Percentiles rank a stretch among this genome's conserved stretches.
These are phyloP conservation scores for Microchrysa polita DNA, from an alignment of 2,888 invertebrate species.

Conservation along the genomic window DNA sequence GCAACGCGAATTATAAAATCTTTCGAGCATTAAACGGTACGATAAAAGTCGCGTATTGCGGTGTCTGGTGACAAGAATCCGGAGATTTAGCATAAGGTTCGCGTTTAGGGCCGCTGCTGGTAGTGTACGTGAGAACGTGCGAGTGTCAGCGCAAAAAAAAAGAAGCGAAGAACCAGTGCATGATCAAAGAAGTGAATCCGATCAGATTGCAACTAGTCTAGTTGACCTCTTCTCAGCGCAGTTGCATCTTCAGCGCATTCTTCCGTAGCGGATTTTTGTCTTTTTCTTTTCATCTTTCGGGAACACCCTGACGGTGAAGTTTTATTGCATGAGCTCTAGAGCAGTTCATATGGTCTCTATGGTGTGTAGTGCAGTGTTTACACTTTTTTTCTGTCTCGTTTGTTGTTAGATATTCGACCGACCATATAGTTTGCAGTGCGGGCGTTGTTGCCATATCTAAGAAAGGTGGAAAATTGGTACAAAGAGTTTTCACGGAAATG, in stretches of 20 bases:
- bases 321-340: no score
- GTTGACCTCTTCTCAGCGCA: slow-evolving; percentile 30
- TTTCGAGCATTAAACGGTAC: no score
- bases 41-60: no score
- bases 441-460: slow-evolving; percentile 37
- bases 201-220: slow-evolving; percentile 20
- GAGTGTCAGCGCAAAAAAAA: no score
- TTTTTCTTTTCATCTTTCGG: background rate
- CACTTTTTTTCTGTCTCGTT: slow-evolving; percentile 25
- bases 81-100: no score
- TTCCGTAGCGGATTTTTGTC: slow-evolving; percentile 29
- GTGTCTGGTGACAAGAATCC: no score
- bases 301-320: slow-evolving; percentile 21
- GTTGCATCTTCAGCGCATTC: slow-evolving; percentile 35
- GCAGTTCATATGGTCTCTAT: slow-evolving; percentile 36
- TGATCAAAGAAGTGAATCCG: slow-evolving; percentile 23
- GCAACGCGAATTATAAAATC: background rate
- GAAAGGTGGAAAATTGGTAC: no score
- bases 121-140: no score
- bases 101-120: no score
- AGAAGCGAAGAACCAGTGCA: slow-evolving; percentile 36
- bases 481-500: no score
- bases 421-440: slow-evolving; percentile 16
- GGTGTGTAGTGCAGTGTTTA: slow-evolving; percentile 42
- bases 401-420: slow-evolving; percentile 34